Evolutionary conservation across 2,113 vertebrate species (phyloP).

Genomic region (Diphyllodes magnificus): DNA sequence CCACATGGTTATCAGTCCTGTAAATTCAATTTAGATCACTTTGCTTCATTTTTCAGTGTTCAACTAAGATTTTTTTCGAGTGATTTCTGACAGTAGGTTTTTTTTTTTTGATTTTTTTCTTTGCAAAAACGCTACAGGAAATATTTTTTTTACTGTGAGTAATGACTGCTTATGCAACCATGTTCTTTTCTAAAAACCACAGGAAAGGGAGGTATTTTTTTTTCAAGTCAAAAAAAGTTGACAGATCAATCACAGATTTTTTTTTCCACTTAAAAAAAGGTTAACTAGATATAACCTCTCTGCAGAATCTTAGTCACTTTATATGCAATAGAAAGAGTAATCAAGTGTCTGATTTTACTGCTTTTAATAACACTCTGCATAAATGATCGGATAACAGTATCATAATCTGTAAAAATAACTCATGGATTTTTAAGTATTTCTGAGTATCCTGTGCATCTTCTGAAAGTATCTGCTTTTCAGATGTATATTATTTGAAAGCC

Average conservation of each 20-base stretch:
- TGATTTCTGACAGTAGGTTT: neutral
- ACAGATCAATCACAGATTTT: neutral
- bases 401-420: neutral
- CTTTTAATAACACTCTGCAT: neutral
- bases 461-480: neutral
- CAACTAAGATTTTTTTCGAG: slow-evolving; percentile 1
- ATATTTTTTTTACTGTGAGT: neutral
- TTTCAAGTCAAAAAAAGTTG: too few species aligned
- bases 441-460: neutral
- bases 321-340: neutral
- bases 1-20: neutral
- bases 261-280: neutral
- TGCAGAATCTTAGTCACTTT: neutral
- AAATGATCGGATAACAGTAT: neutral
- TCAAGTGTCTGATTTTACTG: neutral
- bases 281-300: neutral
- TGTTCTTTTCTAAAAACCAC: neutral
- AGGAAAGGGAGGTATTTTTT: neutral
- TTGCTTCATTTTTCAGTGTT: slow-evolving; percentile 27
- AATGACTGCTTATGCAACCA: neutral
- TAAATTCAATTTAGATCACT: slow-evolving; percentile 52
- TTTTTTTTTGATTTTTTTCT: neutral
- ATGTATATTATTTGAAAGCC: neutral
- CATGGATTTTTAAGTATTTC: neutral
- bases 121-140: neutral